These are phyloP conservation scores for Halocaridina rubra DNA, from an alignment of 2,888 invertebrate genomes.

Conservation along the genomic window DNA sequence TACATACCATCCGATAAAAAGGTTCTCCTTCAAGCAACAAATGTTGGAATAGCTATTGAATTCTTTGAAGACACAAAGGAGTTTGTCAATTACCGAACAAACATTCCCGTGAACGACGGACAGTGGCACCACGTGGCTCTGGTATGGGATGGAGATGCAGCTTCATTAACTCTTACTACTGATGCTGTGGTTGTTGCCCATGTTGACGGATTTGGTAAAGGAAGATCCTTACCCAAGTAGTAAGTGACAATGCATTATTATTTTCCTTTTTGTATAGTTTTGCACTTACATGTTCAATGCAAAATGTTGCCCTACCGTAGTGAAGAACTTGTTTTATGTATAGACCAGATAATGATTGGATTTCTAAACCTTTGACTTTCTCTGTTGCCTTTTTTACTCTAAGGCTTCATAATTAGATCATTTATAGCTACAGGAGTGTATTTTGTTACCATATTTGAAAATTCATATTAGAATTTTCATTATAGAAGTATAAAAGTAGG, in stretches of 20 bases:
- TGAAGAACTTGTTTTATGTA: no score
- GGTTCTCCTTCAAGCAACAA: constrained; percentile 89
- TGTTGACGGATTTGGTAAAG: constrained; percentile 87
- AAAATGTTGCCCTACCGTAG: no score
- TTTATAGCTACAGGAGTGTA: no score
- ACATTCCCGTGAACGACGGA: constrained; percentile 93
- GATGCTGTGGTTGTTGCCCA: constrained; percentile 95
- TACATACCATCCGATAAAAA: constrained; percentile 74
- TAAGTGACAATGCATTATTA: constrained; percentile 71
- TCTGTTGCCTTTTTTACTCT: no score
- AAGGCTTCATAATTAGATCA: no score
- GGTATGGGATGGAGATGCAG: constrained; percentile 91
- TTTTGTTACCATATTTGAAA: no score
- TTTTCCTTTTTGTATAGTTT: no score
- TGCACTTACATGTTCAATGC: no score
- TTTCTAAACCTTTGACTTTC: no score
- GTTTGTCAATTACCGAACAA: constrained; percentile 90
- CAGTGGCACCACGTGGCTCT: constrained; percentile 97
- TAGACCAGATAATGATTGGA: no score
- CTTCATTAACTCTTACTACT: constrained; percentile 89
- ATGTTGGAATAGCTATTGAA: constrained; percentile 91
- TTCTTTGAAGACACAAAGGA: constrained; percentile 89
- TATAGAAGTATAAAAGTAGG: no score
- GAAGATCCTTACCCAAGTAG: constrained; percentile 84
- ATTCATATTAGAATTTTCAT: no score